Conservation (phyloP, 2,888 invertebrate species). For the Cheilosia vernalis region DNA sequence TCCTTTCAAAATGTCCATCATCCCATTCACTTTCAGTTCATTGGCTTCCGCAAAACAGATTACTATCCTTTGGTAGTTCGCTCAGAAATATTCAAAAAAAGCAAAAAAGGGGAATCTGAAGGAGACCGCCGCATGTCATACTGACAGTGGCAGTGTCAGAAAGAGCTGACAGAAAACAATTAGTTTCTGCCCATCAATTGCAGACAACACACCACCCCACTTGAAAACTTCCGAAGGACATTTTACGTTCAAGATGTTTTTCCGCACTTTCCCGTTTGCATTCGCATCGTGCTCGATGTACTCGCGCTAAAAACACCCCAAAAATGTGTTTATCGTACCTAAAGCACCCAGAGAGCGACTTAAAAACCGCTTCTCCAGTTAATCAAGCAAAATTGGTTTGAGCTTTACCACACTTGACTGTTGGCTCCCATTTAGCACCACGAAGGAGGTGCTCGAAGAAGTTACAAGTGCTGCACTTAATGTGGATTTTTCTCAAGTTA, state of each 20-base stretch:
- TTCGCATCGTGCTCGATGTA: conserved; percentile 6
- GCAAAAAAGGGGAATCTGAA: neutral
- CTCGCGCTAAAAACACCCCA: conserved; percentile 4
- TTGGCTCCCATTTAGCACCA: conserved; percentile 23
- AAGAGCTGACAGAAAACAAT: conserved; percentile 66
- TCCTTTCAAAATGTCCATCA: conserved; percentile 9
- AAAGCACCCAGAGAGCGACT: neutral
- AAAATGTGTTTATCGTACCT: neutral
- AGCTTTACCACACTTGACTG: conserved; percentile 38
- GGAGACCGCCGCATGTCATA: conserved; percentile 13
- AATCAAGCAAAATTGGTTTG: conserved; percentile 52
- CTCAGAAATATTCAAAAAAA: conserved; percentile 46
- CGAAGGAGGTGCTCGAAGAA: conserved; percentile 29
- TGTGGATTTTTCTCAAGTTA: neutral
- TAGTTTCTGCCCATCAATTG: conserved; percentile 63
- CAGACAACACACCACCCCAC: conserved; percentile 58
- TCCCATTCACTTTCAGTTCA: conserved; percentile 19
- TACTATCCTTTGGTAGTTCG: neutral
- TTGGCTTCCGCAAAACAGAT: conserved; percentile 35
- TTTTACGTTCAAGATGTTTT: conserved; percentile 45
- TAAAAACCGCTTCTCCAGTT: conserved; percentile 26
- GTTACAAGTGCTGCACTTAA: conserved; percentile 56
- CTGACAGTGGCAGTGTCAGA: neutral
- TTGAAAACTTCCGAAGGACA: conserved; percentile 60
- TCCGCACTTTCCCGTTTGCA: conserved; percentile 31